A percentile compares a stretch with the other conserved stretches of the same genome.
phyloP scores from a whole-genome alignment of 2,113 vertebrate species.

The Malurus elegans region DNA sequence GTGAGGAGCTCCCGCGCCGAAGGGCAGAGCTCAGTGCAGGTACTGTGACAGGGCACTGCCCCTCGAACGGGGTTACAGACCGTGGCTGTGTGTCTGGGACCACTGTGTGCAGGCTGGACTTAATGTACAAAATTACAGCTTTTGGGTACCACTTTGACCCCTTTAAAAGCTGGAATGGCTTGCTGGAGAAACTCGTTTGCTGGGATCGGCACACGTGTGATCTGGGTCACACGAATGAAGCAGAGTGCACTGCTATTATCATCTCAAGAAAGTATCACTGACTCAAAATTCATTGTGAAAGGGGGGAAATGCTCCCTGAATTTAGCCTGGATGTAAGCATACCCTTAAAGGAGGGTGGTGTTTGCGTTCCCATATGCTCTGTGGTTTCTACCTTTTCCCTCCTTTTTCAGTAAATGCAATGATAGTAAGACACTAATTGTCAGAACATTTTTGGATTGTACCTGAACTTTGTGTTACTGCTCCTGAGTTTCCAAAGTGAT shows the following conservation, averaged over 20 bases:
- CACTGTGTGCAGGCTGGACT: not conserved
- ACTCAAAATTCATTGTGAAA: not conserved
- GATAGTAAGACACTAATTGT: not conserved
- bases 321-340: not conserved
- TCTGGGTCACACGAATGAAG: not conserved
- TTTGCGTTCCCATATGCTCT: not conserved
- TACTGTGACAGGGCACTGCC: constrained; percentile 25
- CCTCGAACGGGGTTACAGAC: not conserved
- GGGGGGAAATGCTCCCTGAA: not conserved
- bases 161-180: not conserved
- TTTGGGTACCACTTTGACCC: not conserved
- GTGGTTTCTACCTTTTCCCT: not conserved
- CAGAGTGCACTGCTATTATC: not conserved
- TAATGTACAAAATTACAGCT: fast-evolving
- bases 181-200: not conserved
- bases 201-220: fast-evolving
- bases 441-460: not conserved
- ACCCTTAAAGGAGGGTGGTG: not conserved
- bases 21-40: constrained; percentile 89
- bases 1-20: constrained; percentile 87
- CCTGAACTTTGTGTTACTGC: not conserved
- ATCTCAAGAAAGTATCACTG: not conserved
- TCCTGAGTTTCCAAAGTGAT: not conserved
- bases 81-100: not conserved
- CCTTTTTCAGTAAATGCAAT: not conserved